Evolutionary conservation across 64 coral and sea anemone genomes (phyloP), one percentile per base, ranked within the genome.

Genomic region (Dendrophyllia cribrosa): DNA sequence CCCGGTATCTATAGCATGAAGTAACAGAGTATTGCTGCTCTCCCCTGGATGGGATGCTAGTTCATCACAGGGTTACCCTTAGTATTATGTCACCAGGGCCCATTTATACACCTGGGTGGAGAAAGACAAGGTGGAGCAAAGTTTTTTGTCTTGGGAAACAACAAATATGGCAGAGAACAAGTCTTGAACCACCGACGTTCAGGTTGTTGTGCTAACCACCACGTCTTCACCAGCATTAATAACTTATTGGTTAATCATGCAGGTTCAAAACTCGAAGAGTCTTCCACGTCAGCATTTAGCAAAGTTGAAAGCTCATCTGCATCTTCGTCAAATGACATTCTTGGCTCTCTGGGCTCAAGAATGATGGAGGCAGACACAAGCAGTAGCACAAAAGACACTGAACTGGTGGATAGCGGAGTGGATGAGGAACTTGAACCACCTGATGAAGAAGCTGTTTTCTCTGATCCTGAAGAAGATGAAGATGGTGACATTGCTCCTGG

Each of bases 381-480:
- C 23, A 89, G 87, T 44, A 83, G 77, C 65, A 58, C 55, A 50
- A 94, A 94, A 14, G 94, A 87, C 13, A 79, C 48, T 85, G 93
- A 92, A 13, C 86, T 83, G 50, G 93, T 62, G 48, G 91, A 96
- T 62, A 99, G 90, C 88, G 91, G 93, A 9, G 90, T 95, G n/a
- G 93, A 93, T 81, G 96, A 95, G 26, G 93, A 95, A 65, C 17
- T 98, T 4, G 89, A 92, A 47, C 92, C 86, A n/a, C 86, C 87
- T 61, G 96, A 96, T 87, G 93, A 91, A 96, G 97, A 99, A 82
- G 97, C 97, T 10, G 83, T 94, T 7, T 99, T 99, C 74, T 99
- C 97, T 62, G 97, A 98, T 50, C 94, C 97, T 69, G 97, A 99
- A 63, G 97, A 99, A 19, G 97, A 99, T 14, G 94, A 93, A 74